Conservation (phyloP, 2,797 vertebrate genomes). For the Darevskia nairensis region DNA sequence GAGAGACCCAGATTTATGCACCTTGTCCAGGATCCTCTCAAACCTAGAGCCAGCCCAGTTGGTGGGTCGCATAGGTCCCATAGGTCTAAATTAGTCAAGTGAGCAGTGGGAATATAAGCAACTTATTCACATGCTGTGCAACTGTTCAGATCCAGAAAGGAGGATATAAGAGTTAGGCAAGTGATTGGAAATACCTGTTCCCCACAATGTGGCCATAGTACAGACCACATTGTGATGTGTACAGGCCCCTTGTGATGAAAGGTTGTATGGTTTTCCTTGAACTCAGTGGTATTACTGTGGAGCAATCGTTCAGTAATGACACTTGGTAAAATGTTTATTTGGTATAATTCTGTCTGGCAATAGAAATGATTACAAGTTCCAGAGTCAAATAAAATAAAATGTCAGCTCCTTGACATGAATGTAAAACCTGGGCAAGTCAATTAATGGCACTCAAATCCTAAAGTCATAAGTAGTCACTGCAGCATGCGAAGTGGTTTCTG, state of each 20-base stretch:
- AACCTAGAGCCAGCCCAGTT: neutral
- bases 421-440: neutral
- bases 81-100: neutral
- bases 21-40: too few relatives aligned
- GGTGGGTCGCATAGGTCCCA: neutral
- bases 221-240: too few relatives aligned
- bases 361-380: neutral
- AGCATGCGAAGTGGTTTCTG: neutral
- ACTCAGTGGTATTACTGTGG: neutral
- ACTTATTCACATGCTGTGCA: neutral
- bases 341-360: neutral
- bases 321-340: neutral
- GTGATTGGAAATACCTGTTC: neutral
- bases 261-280: neutral
- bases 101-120: neutral
- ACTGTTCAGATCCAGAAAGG: neutral
- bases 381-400: neutral
- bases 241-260: neutral
- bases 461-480: neutral
- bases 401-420: neutral
- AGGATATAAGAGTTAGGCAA: neutral
- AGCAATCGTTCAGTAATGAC: neutral
- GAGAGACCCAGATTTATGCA: too few relatives aligned
- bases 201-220: neutral
- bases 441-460: neutral